These are phyloP conservation scores for Noctua janthe DNA, from an alignment of 2,888 invertebrate genomes.

Conservation along the genomic window DNA sequence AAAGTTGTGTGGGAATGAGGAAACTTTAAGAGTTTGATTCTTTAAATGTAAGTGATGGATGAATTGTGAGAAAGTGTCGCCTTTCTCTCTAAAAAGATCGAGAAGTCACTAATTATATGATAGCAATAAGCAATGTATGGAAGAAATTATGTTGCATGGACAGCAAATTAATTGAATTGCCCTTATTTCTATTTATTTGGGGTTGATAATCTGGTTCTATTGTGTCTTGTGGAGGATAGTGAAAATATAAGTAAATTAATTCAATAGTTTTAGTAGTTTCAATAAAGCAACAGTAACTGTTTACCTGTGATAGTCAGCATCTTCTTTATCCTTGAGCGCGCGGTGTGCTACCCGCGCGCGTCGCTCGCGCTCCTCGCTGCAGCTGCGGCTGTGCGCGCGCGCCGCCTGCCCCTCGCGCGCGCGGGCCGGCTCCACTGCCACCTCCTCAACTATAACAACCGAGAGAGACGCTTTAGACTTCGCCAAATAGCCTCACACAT, in stretches of 20 bases:
- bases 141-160: not conserved
- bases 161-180: not conserved
- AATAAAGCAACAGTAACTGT: not conserved
- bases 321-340: constrained; percentile 58
- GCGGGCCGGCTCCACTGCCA: constrained; percentile 79
- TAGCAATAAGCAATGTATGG: not conserved
- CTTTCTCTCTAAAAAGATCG: not conserved
- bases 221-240: not conserved
- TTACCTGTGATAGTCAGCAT: constrained; percentile 68
- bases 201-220: not conserved
- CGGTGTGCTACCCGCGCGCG: constrained; percentile 70
- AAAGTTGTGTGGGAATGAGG: not conserved
- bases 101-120: not conserved
- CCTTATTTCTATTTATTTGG: not conserved
- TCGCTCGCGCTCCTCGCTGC: constrained; percentile 74
- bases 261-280: not conserved
- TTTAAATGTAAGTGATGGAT: not conserved
- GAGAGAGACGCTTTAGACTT: constrained; percentile 38
- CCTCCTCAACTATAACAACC: constrained; percentile 89
- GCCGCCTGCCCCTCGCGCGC: constrained; percentile 37
- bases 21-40: not conserved
- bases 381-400: constrained; percentile 75
- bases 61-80: not conserved
- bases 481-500: not conserved
- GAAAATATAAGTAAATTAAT: not conserved